Base-by-base conservation (phyloP, 2,797 vertebrate species). In the Dendrocincla fuliginosa region DNA sequence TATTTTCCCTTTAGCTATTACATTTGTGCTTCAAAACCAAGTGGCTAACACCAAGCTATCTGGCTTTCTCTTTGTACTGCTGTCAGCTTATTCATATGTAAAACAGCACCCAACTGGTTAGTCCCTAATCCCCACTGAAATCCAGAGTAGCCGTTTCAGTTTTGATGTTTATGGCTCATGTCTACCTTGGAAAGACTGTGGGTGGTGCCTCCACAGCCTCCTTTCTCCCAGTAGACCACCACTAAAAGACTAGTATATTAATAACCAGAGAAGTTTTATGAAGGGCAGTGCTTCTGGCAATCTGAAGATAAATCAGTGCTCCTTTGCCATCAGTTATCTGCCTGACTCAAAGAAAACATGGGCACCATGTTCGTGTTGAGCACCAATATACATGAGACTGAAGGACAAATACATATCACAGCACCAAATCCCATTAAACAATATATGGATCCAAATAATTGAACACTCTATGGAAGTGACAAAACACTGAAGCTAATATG, bases 71-170 rank as follows among this genome's bases (percentile, higher is more conserved):
- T 96, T 91, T 92, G 87, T 91, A 60, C 32, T 89, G 41, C 70
- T 71, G 65, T 89, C 87, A 80, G 46, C 33, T 75, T 67, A 74
- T 96, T 89, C 39, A 80, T 18, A 76, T 91, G 94, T 59, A 90
- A 96, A 97, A 74, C 6, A 60, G 69, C 46, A 75, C 17, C 49
- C 39, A 46, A 44, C 59, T 32, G 83, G 84, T 35, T 84, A 71
- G 89, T 86, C 70, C 67, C 69, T 85, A 84, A 70, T 83, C 49
- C 78, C 24, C 71, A 75, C n/a, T 85, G 84, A 97, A 96, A 97
- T 39, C 65, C 76, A 57, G 52, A 91, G 49, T 18, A 90, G 19
- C 15, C n/a, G 2, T 71, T 93, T 95, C 87, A 89, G 47, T 73
- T 56, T 87, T 63, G 78, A 79, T 30, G n/a, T 77, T 89, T 89